phyloP scores from a whole-genome alignment of 2,113 vertebrate species.

The Channa maculata region DNA sequence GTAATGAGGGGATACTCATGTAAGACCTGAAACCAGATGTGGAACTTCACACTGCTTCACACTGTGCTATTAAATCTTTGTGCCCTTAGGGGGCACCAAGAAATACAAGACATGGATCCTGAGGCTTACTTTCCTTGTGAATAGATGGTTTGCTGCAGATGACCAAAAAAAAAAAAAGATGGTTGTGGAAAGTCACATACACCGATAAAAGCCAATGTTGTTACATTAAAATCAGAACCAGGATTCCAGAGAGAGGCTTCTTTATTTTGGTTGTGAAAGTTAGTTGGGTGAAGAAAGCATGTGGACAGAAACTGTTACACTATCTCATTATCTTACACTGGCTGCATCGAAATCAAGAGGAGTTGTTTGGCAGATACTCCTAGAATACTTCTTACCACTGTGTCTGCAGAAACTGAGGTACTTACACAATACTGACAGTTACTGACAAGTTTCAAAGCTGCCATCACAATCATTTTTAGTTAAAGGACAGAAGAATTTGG shows the following conservation, averaged over 20 bases:
- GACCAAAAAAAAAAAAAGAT: slow-evolving; percentile 10
- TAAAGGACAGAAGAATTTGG: neutral
- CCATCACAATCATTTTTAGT: neutral
- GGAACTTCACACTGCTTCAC: slow-evolving; percentile 26
- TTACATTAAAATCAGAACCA: no score
- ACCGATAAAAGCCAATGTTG: no score
- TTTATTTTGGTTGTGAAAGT: neutral
- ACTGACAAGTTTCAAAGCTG: neutral
- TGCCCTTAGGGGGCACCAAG: neutral
- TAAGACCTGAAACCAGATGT: slow-evolving; percentile 38
- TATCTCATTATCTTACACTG: neutral
- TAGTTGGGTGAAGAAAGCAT: neutral
- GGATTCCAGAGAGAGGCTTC: neutral
- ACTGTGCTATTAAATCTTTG: neutral
- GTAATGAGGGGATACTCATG: no score
- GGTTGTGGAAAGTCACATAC: neutral
- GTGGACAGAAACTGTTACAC: slow-evolving; percentile 1
- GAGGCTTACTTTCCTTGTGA: neutral
- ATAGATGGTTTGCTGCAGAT: neutral
- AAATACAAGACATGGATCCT: slow-evolving; percentile 4
- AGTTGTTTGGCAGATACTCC: neutral
- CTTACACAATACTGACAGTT: neutral
- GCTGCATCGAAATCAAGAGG: neutral
- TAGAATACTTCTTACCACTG: neutral
- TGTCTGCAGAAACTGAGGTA: neutral